A percentile compares a stretch with the other conserved stretches of the same genome.
Conservation (phyloP, 2,113 vertebrate genomes). For the Pluvialis apricaria region DNA sequence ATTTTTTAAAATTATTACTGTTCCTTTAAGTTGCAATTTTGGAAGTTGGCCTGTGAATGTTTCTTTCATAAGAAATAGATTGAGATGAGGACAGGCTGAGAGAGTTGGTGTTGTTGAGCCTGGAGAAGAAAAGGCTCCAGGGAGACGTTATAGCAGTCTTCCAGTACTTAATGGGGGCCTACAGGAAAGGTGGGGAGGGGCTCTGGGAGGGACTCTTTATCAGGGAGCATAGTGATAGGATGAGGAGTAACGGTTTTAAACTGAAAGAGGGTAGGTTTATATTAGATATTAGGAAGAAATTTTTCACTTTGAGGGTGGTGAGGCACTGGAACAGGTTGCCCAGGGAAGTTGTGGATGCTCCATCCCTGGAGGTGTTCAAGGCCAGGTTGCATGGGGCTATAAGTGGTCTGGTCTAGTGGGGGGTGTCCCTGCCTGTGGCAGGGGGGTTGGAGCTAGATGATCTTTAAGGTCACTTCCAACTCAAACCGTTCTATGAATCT, state of each 20-base stretch:
- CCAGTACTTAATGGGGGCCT: neutral
- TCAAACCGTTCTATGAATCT: neutral
- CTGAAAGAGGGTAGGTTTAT: neutral
- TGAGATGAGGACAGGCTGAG: neutral
- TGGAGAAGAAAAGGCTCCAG: neutral
- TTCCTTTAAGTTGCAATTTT: neutral
- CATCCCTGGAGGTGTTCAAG: neutral
- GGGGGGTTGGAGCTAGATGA: neutral
- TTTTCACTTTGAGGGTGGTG: neutral
- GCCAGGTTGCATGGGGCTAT: neutral
- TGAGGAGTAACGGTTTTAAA: rapidly evolving
- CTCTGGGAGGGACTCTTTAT: too few species aligned
- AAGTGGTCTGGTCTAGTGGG: neutral
- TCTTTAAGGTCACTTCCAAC: neutral
- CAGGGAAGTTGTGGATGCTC: too few species aligned
- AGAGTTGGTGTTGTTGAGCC: neutral
- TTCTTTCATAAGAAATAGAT: neutral
- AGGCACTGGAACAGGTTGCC: neutral
- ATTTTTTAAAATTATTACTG: too few species aligned
- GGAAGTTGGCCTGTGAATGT: neutral
- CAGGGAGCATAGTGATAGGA: neutral
- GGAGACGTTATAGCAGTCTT: neutral
- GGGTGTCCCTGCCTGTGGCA: neutral
- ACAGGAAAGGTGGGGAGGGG: neutral
- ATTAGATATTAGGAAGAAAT: neutral